phyloP scores from a whole-genome alignment of 1,140 invertebrate species.

The Caenorhabditis brenneri region DNA sequence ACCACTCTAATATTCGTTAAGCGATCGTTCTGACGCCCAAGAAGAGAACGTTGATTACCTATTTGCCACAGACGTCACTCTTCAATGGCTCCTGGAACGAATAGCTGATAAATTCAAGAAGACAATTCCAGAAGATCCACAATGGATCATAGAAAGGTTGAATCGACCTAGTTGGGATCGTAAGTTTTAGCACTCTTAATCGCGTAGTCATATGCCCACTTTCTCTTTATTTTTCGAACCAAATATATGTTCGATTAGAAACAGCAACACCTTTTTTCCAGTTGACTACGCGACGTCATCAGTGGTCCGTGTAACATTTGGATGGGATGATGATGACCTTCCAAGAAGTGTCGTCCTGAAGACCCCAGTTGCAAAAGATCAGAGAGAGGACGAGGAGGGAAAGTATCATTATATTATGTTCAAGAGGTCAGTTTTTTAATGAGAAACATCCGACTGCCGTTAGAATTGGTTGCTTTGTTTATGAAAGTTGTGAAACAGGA shows the following conservation, averaged over 20 bases:
- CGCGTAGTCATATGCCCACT: too few species aligned
- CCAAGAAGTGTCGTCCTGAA: conserved; percentile 66
- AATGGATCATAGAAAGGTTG: conserved; percentile 66
- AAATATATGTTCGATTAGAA: too few species aligned
- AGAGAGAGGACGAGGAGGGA: conserved; percentile 52
- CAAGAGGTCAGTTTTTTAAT: conserved; percentile 45
- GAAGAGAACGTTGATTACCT: conserved; percentile 55
- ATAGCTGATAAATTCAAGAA: conserved; percentile 65
- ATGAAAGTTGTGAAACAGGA: too few species aligned
- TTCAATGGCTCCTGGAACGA: conserved; percentile 65
- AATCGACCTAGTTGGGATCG: conserved; percentile 62
- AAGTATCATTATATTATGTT: conserved; percentile 57
- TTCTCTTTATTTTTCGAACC: not conserved
- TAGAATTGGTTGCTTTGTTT: too few species aligned
- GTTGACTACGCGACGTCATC: conserved; percentile 64
- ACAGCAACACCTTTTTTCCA: conserved; percentile 7
- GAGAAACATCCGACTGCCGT: too few species aligned
- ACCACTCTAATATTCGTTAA: not conserved
- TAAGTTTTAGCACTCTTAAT: too few species aligned
- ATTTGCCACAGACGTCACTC: conserved; percentile 63
- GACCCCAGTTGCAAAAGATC: conserved; percentile 59
- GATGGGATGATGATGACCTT: conserved; percentile 65
- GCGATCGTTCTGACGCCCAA: conserved; percentile 43
- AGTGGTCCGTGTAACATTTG: conserved; percentile 67
- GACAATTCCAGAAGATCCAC: conserved; percentile 58